phyloP scores from a whole-genome alignment of 2,797 vertebrate genomes.

The Rhinophrynus dorsalis region DNA sequence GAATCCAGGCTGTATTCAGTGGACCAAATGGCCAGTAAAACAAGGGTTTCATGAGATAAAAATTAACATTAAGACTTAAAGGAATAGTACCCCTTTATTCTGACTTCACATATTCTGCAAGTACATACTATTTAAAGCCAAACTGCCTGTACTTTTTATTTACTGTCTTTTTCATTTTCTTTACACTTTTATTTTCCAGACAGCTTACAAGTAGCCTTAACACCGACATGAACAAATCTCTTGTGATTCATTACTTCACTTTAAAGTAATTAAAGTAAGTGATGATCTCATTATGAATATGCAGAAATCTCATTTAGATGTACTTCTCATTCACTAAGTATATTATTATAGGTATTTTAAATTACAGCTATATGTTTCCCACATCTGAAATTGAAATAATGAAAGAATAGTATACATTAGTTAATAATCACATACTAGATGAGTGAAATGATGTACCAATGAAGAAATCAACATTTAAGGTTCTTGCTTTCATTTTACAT shows the following conservation, averaged over 20 bases:
- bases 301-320: conserved; percentile 19
- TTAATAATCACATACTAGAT: neutral
- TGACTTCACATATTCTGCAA: no score
- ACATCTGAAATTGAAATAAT: conserved; percentile 2
- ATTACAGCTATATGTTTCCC: neutral
- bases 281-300: conserved; percentile 28
- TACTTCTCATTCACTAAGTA: neutral
- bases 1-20: no score
- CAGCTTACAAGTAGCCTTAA: no score
- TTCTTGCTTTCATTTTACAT: neutral
- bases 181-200: no score
- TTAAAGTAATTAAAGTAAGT: conserved; percentile 17
- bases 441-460: no score
- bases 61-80: no score
- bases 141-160: no score
- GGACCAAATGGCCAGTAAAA: no score
- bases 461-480: neutral
- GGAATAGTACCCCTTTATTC: no score
- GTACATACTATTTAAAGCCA: no score
- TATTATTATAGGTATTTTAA: conserved; percentile 12
- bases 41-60: no score
- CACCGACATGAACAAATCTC: neutral
- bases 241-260: conserved; percentile 5
- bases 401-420: neutral
- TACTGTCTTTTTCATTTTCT: no score